Evolutionary conservation across 2,113 vertebrate genomes (phyloP).

Genomic region (Mustela lutreola): DNA sequence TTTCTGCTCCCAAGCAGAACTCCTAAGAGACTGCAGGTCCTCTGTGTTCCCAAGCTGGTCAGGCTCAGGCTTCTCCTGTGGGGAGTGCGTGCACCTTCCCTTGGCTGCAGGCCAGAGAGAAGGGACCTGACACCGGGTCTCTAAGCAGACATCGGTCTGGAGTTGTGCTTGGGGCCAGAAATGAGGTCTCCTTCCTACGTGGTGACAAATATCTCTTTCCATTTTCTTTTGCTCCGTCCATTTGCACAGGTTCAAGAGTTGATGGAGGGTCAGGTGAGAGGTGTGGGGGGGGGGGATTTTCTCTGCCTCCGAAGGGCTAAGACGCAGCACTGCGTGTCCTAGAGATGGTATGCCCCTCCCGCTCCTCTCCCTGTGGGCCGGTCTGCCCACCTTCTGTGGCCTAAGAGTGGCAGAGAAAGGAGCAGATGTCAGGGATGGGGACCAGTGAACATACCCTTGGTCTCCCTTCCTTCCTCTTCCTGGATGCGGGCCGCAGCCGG

Average conservation of each 20-base stretch:
- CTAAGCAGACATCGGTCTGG: background rate
- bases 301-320: slow-evolving; percentile 6
- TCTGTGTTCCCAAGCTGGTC: background rate
- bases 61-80: background rate
- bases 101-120: background rate
- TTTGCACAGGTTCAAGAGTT: slow-evolving; percentile 70
- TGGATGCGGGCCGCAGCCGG: background rate
- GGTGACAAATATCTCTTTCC: slow-evolving; percentile 63
- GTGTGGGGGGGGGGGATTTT: background rate
- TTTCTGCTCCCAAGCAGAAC: slow-evolving; percentile 56
- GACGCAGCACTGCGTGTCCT: background rate
- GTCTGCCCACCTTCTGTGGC: background rate
- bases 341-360: background rate
- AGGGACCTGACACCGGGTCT: background rate
- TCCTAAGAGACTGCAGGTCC: background rate
- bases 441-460: background rate
- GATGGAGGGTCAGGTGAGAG: slow-evolving; percentile 67
- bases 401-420: slow-evolving; percentile 37
- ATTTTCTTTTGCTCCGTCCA: slow-evolving; percentile 75
- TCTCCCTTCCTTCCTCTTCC: background rate
- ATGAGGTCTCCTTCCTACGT: background rate
- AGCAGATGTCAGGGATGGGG: background rate
- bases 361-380: background rate
- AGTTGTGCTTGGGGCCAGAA: slow-evolving; percentile 64
- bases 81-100: background rate